These are phyloP conservation scores for Neodiprion pinetum DNA, from an alignment of 1,140 invertebrate genomes.

Conservation along the genomic window DNA sequence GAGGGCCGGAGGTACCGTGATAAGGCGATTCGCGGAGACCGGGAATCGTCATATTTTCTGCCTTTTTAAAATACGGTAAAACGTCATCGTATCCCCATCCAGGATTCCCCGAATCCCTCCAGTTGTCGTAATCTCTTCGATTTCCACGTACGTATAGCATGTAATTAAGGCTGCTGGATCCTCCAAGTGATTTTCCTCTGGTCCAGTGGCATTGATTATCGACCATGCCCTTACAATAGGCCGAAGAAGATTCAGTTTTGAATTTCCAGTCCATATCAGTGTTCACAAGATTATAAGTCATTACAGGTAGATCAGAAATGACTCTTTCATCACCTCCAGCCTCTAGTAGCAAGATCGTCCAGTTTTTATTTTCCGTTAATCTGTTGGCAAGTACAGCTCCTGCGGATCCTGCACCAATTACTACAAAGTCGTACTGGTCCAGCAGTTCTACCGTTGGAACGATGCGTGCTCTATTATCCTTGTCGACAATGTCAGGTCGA, in stretches of 20 bases:
- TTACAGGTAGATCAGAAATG: constrained; percentile 73
- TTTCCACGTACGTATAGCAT: constrained; percentile 72
- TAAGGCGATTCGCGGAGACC: constrained; percentile 64
- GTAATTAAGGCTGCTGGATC: constrained; percentile 71
- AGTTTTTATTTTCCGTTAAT: constrained; percentile 70
- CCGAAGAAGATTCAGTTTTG: constrained; percentile 70
- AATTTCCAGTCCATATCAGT: constrained; percentile 80
- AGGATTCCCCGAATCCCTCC: constrained; percentile 59
- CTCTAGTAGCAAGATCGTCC: constrained; percentile 77
- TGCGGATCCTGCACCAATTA: constrained; percentile 81
- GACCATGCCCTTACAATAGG: constrained; percentile 64
- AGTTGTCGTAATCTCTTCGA: constrained; percentile 53
- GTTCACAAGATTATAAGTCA: constrained; percentile 76
- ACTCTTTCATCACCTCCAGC: constrained; percentile 77
- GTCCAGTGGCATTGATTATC: constrained; percentile 56
- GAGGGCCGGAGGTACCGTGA: constrained; percentile 71
- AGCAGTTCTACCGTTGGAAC: constrained; percentile 58
- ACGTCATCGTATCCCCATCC: constrained; percentile 69
- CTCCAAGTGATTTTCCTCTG: constrained; percentile 65
- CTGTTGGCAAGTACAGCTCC: constrained; percentile 79
- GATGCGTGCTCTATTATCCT: constrained; percentile 63
- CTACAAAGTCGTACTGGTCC: constrained; percentile 72
- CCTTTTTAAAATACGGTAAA: constrained; percentile 63
- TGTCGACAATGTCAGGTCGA: constrained; percentile 72
- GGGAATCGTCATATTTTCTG: constrained; percentile 62